These are phyloP conservation scores for Sterna hirundo DNA, from an alignment of 2,113 vertebrate genomes.

Conservation along the genomic window DNA sequence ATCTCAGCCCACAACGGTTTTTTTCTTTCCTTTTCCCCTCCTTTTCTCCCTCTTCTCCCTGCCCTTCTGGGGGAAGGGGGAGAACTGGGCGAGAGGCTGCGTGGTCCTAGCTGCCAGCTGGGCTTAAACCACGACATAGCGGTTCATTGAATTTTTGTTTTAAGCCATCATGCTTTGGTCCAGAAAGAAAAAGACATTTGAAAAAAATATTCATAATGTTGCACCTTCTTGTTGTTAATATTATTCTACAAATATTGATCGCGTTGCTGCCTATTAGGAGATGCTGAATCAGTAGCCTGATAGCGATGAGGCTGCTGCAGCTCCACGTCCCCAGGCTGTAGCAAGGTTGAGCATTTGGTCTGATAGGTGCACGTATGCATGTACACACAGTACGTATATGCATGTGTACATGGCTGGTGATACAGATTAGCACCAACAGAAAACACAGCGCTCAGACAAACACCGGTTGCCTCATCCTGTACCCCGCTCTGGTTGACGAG, in stretches of 20 bases:
- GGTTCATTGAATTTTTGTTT: not conserved
- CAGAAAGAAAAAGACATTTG: not conserved
- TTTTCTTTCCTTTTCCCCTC: not conserved
- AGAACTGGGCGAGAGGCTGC: not conserved
- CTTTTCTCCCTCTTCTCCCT: not conserved
- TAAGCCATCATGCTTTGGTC: not conserved
- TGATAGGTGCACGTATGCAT: no score
- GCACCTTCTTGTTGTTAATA: not conserved
- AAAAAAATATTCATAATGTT: not conserved
- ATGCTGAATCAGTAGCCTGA: not conserved
- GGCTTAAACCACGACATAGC: not conserved
- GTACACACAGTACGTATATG: accelerated
- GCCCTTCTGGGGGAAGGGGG: not conserved
- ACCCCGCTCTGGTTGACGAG: not conserved
- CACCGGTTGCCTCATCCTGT: not conserved
- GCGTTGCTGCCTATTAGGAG: not conserved
- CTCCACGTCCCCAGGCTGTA: not conserved
- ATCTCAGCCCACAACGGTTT: not conserved
- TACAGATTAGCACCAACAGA: not conserved
- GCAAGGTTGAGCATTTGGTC: not conserved
- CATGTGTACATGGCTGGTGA: not conserved
- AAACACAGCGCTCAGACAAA: not conserved
- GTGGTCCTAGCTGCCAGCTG: not conserved
- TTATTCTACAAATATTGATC: not conserved
- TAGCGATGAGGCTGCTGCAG: not conserved